A percentile compares a stretch with the other conserved stretches of the same genome.
phyloP scores from a whole-genome alignment of 2,113 vertebrate species.

The Ia io region DNA sequence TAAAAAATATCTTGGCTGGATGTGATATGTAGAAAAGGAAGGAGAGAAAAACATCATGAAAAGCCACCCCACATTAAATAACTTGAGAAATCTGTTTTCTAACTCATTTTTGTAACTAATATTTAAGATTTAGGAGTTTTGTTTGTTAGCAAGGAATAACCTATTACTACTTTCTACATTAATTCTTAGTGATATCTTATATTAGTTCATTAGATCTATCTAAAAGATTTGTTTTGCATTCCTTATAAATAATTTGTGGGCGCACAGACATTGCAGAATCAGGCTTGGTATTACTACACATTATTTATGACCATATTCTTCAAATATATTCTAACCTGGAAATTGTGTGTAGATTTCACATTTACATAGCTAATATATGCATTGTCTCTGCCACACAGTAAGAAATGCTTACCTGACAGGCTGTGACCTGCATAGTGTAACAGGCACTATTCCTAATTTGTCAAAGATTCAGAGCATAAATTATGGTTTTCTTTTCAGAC shows the following conservation, averaged over 20 bases:
- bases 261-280: neutral
- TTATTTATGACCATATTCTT: constrained; percentile 51
- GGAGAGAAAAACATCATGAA: neutral
- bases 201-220: constrained; percentile 41
- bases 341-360: constrained; percentile 42
- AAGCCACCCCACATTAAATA: neutral
- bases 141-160: constrained; percentile 48
- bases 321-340: constrained; percentile 62
- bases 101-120: constrained; percentile 30
- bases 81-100: neutral
- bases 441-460: constrained; percentile 65
- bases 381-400: neutral
- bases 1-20: neutral
- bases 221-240: constrained; percentile 44
- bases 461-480: constrained; percentile 52
- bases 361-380: constrained; percentile 65
- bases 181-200: constrained; percentile 39
- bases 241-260: constrained; percentile 56
- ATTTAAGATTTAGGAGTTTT: constrained; percentile 54
- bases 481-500: constrained; percentile 38
- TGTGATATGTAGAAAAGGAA: constrained; percentile 22
- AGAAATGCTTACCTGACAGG: constrained; percentile 64
- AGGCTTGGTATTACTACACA: constrained; percentile 33
- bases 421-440: constrained; percentile 62
- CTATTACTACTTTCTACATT: neutral